A percentile compares a stretch with the other conserved stretches of the same genome.
Evolutionary conservation across 2,888 invertebrate species (phyloP).

Genomic region (Drosophila fulvimacula): DNA sequence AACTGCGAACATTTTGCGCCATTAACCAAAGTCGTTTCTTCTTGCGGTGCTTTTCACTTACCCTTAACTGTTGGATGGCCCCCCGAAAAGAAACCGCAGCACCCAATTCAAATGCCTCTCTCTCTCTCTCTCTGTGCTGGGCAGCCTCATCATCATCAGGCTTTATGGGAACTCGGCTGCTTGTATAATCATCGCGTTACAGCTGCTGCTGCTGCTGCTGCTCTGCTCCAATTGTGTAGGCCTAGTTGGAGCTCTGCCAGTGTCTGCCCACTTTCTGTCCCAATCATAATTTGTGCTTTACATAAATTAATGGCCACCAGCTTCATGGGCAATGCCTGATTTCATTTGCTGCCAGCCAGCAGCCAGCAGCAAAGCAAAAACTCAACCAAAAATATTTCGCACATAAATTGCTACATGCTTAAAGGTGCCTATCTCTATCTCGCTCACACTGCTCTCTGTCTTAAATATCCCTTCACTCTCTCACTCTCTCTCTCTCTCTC

Average conservation of each 20-base stretch:
- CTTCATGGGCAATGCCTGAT: slow-evolving; percentile 59
- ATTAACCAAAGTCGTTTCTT: slow-evolving; percentile 73
- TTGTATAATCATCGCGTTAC: slow-evolving; percentile 69
- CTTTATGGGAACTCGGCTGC: slow-evolving; percentile 43
- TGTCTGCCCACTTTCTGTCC: slow-evolving; percentile 35
- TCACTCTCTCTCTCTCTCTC: slow-evolving; percentile 18
- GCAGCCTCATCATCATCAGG: slow-evolving; percentile 50
- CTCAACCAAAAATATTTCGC: slow-evolving; percentile 56
- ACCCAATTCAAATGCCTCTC: slow-evolving; percentile 40
- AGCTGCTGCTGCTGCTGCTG: slow-evolving; percentile 60
- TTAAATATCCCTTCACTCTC: slow-evolving; percentile 10
- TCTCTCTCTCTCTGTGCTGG: slow-evolving; percentile 2
- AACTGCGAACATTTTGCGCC: slow-evolving; percentile 79
- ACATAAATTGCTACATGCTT: slow-evolving; percentile 71
- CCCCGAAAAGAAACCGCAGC: slow-evolving; percentile 29
- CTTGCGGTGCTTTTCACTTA: slow-evolving; percentile 79
- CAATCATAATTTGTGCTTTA: slow-evolving; percentile 82
- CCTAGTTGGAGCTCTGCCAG: slow-evolving; percentile 71
- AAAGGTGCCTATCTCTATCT: slow-evolving; percentile 42
- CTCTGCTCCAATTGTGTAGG: slow-evolving; percentile 60
- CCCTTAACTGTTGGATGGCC: slow-evolving; percentile 61
- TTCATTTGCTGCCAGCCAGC: slow-evolving; percentile 49
- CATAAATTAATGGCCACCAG: slow-evolving; percentile 80
- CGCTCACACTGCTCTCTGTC: slow-evolving; percentile 27
- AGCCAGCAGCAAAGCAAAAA: slow-evolving; percentile 4